Evolutionary conservation across 1,140 invertebrate genomes (phyloP), one percentile per base, ranked within the genome.

Genomic region (Plodia interpunctella): DNA sequence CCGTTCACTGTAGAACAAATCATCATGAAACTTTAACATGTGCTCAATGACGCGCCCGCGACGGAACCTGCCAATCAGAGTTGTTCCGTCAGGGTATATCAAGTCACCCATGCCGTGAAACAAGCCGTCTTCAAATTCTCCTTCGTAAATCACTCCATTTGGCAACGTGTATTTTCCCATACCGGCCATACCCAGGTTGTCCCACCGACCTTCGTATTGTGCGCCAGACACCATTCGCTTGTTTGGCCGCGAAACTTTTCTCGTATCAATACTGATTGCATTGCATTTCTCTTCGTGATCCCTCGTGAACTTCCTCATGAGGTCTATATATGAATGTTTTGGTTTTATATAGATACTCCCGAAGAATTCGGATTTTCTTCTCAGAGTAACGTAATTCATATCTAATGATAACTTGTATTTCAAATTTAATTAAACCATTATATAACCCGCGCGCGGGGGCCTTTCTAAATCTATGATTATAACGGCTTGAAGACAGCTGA

Each of bases 81-180:
- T 76, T 2, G 78, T 80, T 4, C 90, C 88, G 52, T 74, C 73
- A 0, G 90, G 87, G 71, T 91, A 92, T 20, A 72, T 66, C 13
- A 92, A 66, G 2, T 83, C 83, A 2, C 92, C 92, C 0, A 62
- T 55, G 13, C 92, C 92, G 57, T 92, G 90, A 74, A 92, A 92
- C 80, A 90, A 82, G 0, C 90, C 91, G 50, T 92, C 85, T 32
- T 86, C 80, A 58, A 92, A 89, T 51, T 90, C 74, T n/a, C 92
- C 92, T 59, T 90, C 84, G 59, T 92, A 91, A 20, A 83, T 74
- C 0, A 90, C 88, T 32, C 80, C 84, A 69, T 91, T 83, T 25
- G 85, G 78, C 62, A 90, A 87, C 8, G 80, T 78, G 59, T 89
- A 92, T 58, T 73, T 77, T 54, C 91, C 91, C 49, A 78, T 69